Conservation (phyloP, 2,797 vertebrate species). For the Arnoldichthys spilopterus region DNA sequence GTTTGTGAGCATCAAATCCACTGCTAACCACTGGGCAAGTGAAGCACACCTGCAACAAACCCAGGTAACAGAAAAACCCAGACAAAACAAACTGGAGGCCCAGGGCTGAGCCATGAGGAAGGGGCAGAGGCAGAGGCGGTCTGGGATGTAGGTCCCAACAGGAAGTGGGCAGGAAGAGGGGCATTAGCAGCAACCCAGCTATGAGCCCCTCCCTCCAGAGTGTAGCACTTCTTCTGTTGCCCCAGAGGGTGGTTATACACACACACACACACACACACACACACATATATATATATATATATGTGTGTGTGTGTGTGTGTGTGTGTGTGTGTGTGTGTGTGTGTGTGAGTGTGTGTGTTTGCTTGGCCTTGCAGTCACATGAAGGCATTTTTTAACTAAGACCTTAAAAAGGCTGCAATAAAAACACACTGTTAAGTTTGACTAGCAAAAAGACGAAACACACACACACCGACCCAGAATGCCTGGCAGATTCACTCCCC, state of each 20-base stretch:
- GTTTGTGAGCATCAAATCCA: too few relatives aligned
- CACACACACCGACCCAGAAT: conserved; percentile 10
- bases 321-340: conserved; percentile 58
- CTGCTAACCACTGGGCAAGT: too few relatives aligned
- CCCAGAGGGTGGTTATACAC: conserved; percentile 11
- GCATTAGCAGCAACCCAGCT: conserved; percentile 23
- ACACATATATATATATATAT: conserved; percentile 39
- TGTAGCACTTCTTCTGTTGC: not conserved
- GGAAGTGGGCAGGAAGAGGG: not conserved
- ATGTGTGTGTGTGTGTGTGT: conserved; percentile 55
- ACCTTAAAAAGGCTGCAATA: conserved; percentile 67
- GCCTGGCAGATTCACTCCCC: too few relatives aligned
- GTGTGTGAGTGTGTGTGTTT: conserved; percentile 57
- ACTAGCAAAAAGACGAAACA: conserved; percentile 42
- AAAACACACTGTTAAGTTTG: conserved; percentile 75
- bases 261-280: too few relatives aligned
- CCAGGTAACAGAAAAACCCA: too few relatives aligned
- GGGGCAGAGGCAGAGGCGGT: conserved; percentile 5
- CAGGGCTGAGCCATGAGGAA: too few relatives aligned
- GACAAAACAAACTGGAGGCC: not conserved
- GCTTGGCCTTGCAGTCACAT: conserved; percentile 67
- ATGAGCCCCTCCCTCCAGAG: conserved; percentile 1
- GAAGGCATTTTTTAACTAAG: conserved; percentile 70
- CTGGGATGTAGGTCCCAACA: not conserved
- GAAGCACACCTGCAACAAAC: too few relatives aligned